phyloP scores from a whole-genome alignment of 2,797 vertebrate species.

The Neopelma chrysocephalum region DNA sequence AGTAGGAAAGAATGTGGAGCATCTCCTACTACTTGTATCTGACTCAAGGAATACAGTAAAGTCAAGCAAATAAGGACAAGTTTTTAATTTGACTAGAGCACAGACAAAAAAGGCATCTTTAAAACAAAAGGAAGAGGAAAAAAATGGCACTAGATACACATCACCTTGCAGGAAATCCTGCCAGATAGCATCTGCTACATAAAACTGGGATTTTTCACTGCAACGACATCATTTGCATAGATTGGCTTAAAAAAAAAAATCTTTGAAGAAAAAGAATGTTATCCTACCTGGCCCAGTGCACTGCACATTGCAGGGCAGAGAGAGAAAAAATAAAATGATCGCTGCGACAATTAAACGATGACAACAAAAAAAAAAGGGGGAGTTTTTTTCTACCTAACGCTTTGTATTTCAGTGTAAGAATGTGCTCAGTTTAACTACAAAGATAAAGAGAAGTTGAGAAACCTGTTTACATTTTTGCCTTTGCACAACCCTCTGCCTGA shows the following conservation, averaged over 20 bases:
- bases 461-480: constrained; percentile 70
- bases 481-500: constrained; percentile 41
- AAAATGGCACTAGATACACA: neutral
- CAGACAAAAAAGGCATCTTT: neutral
- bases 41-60: neutral
- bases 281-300: neutral
- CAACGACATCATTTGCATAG: constrained; percentile 21
- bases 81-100: neutral
- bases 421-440: neutral
- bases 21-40: neutral
- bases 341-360: neutral
- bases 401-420: constrained; percentile 28
- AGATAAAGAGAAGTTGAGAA: constrained; percentile 64
- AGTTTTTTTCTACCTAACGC: neutral
- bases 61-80: neutral
- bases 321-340: neutral
- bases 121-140: neutral
- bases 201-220: constrained; percentile 51
- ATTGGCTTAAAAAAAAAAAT: neutral
- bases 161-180: constrained; percentile 57
- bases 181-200: constrained; percentile 36
- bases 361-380: fast-evolving
- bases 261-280: neutral
- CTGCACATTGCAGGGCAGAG: neutral
- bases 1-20: neutral